phyloP scores from a whole-genome alignment of 1,140 invertebrate genomes.

The Chelonus insularis region DNA sequence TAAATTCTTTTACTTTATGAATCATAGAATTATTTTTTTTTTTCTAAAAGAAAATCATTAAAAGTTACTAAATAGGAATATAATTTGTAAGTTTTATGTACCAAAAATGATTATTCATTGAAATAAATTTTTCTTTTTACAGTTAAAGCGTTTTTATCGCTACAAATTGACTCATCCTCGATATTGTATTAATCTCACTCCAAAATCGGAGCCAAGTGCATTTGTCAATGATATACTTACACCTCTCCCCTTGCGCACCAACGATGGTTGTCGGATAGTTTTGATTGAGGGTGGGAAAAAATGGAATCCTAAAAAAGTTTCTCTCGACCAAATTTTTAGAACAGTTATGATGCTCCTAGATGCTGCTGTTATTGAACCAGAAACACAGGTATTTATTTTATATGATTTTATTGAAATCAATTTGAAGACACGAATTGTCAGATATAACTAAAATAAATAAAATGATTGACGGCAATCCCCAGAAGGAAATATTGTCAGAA shows the following conservation, averaged over 20 bases:
- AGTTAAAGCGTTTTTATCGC: slow-evolving; percentile 66
- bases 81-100: slow-evolving; percentile 4
- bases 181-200: slow-evolving; percentile 59
- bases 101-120: background rate
- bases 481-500: background rate
- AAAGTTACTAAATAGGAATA: background rate
- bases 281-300: slow-evolving; percentile 63
- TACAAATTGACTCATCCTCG: slow-evolving; percentile 63
- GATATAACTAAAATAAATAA: too few relatives aligned
- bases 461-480: too few relatives aligned
- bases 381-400: slow-evolving; percentile 60
- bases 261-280: slow-evolving; percentile 62
- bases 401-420: background rate
- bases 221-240: slow-evolving; percentile 62
- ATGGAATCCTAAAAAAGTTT: slow-evolving; percentile 68
- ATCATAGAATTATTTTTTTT: too few relatives aligned
- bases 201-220: slow-evolving; percentile 56
- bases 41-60: too few relatives aligned
- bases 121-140: slow-evolving; percentile 9
- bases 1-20: too few relatives aligned
- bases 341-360: slow-evolving; percentile 64
- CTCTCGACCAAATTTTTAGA: slow-evolving; percentile 64
- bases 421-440: too few relatives aligned
- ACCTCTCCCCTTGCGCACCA: slow-evolving; percentile 62
- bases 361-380: slow-evolving; percentile 66